Base-by-base conservation (phyloP, 2,888 invertebrate genomes). In the Crematogaster levior region DNA sequence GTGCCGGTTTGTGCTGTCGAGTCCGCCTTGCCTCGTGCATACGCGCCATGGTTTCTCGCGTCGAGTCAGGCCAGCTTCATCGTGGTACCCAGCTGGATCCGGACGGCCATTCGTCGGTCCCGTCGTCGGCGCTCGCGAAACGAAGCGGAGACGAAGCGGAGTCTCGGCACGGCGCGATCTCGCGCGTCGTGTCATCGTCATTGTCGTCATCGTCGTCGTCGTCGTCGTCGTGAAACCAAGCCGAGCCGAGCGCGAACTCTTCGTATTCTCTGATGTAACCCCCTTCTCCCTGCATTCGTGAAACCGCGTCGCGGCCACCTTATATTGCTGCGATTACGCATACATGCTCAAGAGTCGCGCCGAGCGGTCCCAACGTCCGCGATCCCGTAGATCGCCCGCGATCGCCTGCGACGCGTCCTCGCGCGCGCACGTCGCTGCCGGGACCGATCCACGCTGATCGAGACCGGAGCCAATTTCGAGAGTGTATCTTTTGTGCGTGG, bases 261-360 rank as follows among this genome's bases (percentile, higher is more conserved):
- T 81, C 81, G 83, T 80, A 80, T 82, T 83, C 84, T 75, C 89
- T 89, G 89, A 89, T 89, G 89, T 89, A 89, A 90, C 87, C 84
- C 88, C 85, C 86, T 84, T 83, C 84, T 84, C 81, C 40, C 82
- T 68, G 80, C 79, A 83, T 77, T 34, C 84, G 89, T 85, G 79
- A 90, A 90, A 90, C 90, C 90, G 84, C 89, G 85, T 87, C 84
- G 82, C 51, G 53, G 63, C 75, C 65, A 81, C 85, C 87, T 87
- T 85, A 83, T 89, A 90, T 85, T 90, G 90, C 88, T 73, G 88
- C 90, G 90, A 90, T 90, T 90, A 90, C 88, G 87, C 87, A 75
- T 80, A 75, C 82, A 75, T 80, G 75, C 82, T 81, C 77, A 82
- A 86, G 88, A 88, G 88, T 85, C 88, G 84, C 51, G 80, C 81